Conservation (phyloP, 1,140 invertebrate genomes). For the Drosophila kohkoa region DNA sequence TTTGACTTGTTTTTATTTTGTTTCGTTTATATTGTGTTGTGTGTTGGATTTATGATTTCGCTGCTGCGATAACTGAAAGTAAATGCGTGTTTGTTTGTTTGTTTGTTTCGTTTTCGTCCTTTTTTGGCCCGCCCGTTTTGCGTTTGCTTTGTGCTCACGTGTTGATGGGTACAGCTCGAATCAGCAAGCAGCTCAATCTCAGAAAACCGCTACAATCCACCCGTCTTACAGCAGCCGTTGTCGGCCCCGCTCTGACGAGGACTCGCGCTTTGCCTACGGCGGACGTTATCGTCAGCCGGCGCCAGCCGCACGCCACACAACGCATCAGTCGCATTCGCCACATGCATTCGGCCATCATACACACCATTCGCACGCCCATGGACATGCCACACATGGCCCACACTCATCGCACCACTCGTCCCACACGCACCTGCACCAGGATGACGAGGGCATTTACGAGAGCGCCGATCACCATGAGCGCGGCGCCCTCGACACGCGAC, state of each 20-base stretch:
- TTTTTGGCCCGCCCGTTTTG: background rate
- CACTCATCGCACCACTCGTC: constrained; percentile 86
- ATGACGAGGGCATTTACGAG: constrained; percentile 94
- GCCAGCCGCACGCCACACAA: constrained; percentile 85
- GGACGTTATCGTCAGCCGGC: constrained; percentile 91
- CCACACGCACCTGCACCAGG: constrained; percentile 87
- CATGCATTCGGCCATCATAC: constrained; percentile 85
- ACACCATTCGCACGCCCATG: constrained; percentile 84
- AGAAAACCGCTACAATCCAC: constrained; percentile 85
- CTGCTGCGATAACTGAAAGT: background rate
- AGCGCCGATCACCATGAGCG: constrained; percentile 91
- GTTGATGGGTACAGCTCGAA: constrained; percentile 71
- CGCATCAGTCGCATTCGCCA: constrained; percentile 84
- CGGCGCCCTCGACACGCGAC: constrained; percentile 85
- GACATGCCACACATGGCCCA: constrained; percentile 84
- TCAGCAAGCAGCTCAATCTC: constrained; percentile 85
- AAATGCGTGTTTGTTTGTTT: background rate
- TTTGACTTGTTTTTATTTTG: background rate
- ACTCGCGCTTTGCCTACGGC: constrained; percentile 90
- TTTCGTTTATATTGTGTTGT: background rate
- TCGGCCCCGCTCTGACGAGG: constrained; percentile 86
- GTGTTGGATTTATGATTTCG: constrained; percentile 21
- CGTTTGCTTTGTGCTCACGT: constrained; percentile 35
- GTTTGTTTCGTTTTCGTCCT: background rate
- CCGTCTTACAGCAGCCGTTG: constrained; percentile 85